Conservation (phyloP, 2,113 vertebrate species). For the Aythya baeri region DNA sequence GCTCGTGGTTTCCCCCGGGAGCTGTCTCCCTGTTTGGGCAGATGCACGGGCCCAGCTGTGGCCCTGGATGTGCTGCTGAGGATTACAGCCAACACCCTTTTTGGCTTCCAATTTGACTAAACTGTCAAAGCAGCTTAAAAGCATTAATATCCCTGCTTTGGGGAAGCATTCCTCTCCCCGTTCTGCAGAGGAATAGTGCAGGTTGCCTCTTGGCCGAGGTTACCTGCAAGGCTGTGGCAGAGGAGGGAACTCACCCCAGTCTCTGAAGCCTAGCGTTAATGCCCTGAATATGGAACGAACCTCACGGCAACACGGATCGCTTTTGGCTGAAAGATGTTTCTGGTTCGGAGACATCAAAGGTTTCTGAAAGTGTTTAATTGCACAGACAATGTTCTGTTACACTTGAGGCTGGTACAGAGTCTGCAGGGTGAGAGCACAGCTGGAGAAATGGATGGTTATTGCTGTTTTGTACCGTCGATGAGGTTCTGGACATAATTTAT, state of each 20-base stretch:
- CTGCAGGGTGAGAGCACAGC: not conserved
- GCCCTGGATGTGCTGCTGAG: not conserved
- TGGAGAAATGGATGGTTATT: not conserved
- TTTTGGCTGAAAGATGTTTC: not conserved
- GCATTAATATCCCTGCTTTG: not conserved
- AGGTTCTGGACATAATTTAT: not conserved
- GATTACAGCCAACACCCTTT: not conserved
- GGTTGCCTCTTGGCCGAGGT: not conserved
- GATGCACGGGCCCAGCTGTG: constrained; percentile 18
- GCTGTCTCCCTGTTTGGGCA: not conserved
- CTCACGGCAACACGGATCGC: not conserved
- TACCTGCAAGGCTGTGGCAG: not conserved
- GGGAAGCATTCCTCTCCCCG: not conserved
- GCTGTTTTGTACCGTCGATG: not conserved
- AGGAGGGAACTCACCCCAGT: not conserved
- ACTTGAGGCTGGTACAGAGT: not conserved
- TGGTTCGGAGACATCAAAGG: not conserved
- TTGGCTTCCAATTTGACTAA: not conserved
- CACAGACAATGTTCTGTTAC: not conserved
- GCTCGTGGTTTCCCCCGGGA: not conserved
- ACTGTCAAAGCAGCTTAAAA: not conserved
- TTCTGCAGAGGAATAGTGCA: not conserved
- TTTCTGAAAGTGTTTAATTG: not conserved
- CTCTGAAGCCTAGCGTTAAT: not conserved
- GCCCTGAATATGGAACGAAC: not conserved